Evolutionary conservation across 2,797 vertebrate genomes (phyloP).

Genomic region (Phrynocephalus forsythii): DNA sequence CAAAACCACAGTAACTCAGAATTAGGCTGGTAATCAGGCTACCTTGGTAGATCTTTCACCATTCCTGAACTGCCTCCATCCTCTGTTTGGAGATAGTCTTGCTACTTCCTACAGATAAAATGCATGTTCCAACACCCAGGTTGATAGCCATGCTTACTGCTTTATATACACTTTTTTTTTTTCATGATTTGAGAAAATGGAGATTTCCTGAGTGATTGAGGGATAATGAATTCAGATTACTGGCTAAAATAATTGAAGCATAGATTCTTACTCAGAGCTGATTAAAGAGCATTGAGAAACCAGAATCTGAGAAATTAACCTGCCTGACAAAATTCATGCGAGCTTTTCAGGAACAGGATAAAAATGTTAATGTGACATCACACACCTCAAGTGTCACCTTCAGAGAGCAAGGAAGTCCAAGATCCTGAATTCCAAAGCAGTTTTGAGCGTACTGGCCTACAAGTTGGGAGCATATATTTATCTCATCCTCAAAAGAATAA

Average conservation of each 20-base stretch:
- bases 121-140: background rate
- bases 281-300: background rate
- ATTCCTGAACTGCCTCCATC: background rate
- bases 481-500: no score
- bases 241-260: conserved; percentile 20
- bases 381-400: background rate
- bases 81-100: background rate
- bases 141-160: background rate
- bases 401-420: background rate
- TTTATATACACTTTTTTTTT: background rate
- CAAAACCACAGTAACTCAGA: background rate
- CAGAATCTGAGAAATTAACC: background rate
- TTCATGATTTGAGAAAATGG: background rate
- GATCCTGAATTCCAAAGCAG: background rate
- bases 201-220: conserved; percentile 11
- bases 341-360: background rate
- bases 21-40: background rate
- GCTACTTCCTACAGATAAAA: background rate
- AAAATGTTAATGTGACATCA: background rate
- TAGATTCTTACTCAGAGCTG: background rate
- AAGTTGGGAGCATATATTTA: no score
- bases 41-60: background rate
- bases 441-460: no score
- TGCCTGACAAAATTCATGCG: background rate
- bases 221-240: conserved; percentile 28